phyloP scores from a whole-genome alignment of 1,140 invertebrate genomes.

The Cydia pomonella region DNA sequence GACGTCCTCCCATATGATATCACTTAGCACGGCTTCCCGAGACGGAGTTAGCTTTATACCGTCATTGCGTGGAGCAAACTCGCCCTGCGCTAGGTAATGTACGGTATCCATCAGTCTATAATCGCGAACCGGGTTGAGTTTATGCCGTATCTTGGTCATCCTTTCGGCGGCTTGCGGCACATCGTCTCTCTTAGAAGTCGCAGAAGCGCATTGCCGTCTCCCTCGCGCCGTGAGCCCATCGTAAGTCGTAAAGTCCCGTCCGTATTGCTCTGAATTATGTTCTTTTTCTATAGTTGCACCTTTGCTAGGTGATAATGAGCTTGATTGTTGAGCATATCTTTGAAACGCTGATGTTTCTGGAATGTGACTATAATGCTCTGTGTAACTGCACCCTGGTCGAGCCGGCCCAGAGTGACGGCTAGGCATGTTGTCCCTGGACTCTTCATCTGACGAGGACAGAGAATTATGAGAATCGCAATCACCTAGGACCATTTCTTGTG shows the following conservation, averaged over 20 bases:
- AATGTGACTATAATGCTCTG: conserved; percentile 71
- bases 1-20: conserved; percentile 77
- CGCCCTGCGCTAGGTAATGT: conserved; percentile 74
- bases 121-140: conserved; percentile 71
- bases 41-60: conserved; percentile 75
- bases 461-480: conserved; percentile 56
- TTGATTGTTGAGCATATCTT: conserved; percentile 59
- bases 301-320: conserved; percentile 60
- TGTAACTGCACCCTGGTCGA: conserved; percentile 68
- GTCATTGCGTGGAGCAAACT: conserved; percentile 73
- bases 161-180: conserved; percentile 67
- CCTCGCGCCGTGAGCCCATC: conserved; percentile 70
- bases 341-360: conserved; percentile 73
- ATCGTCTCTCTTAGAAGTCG: conserved; percentile 69
- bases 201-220: conserved; percentile 65
- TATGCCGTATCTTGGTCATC: conserved; percentile 71
- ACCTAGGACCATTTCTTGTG: conserved; percentile 69
- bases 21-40: conserved; percentile 73
- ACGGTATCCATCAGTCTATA: conserved; percentile 76
- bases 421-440: conserved; percentile 51
- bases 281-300: conserved; percentile 70
- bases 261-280: conserved; percentile 72
- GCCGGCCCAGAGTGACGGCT: conserved; percentile 44
- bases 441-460: conserved; percentile 62
- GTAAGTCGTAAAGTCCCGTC: conserved; percentile 71